phyloP scores from a whole-genome alignment of 2,797 vertebrate species.

The Tolypeutes matacus region DNA sequence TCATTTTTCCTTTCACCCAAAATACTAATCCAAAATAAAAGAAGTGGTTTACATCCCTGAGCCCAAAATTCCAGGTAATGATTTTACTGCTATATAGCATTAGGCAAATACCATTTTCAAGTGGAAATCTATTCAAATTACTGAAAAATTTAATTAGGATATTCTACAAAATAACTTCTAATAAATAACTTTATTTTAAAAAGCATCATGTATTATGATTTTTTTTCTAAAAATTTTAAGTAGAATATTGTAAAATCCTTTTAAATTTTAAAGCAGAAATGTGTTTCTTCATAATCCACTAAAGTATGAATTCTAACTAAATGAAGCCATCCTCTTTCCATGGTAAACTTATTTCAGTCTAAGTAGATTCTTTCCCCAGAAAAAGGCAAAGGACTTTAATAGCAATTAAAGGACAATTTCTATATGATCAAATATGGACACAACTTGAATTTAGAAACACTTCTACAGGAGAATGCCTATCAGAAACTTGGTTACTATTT shows the following conservation, averaged over 20 bases:
- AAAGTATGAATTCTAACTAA: neutral
- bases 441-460: neutral
- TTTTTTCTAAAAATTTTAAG: neutral
- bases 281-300: neutral
- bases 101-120: neutral
- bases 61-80: neutral
- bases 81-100: neutral
- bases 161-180: neutral
- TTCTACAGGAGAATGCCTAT: neutral
- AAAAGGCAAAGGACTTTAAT: neutral
- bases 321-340: neutral
- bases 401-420: neutral
- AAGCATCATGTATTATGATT: neutral
- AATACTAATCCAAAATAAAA: neutral
- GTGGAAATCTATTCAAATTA: conserved; percentile 36
- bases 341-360: neutral
- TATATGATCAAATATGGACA: neutral
- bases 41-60: neutral
- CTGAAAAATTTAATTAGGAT: conserved; percentile 12
- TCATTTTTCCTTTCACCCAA: neutral
- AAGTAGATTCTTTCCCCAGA: neutral
- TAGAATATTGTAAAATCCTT: neutral
- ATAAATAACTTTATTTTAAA: conserved; percentile 26
- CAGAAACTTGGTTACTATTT: neutral
- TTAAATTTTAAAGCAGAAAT: neutral